Base-by-base conservation (phyloP, 2,888 invertebrate genomes). In the Cryptus armator region DNA sequence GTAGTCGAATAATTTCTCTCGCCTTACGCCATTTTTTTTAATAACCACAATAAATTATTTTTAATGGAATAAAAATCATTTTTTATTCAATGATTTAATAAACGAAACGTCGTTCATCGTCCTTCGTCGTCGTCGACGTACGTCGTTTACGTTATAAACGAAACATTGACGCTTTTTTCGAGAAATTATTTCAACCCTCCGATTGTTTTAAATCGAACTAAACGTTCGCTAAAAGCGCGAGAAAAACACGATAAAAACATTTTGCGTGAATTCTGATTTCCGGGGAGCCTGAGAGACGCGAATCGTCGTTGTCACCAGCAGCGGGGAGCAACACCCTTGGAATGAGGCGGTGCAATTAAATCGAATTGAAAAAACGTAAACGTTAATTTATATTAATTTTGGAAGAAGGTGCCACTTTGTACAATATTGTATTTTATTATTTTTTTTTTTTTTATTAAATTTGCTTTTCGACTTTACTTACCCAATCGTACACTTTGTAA, bases 271-370 rank as follows among this genome's bases (percentile, higher is more conserved):
- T 56, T 83, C 32, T 72, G 56, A n/a, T 66, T 76, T 68, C 62
- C 59, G 67, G 68, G 83, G 81, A 87, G 85, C 86, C 88, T 75
- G 86, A 88, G 81, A 87, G 82, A 87, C 81, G 62, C 48, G 59
- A 53, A 59, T 75, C 32, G 6, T 37, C 67, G 56, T 64, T 53
- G 16, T 77, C 68, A 68, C 79, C 76, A 82, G 72, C 75, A 74
- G 68, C 82, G 76, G 37, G 82, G 59, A 80, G 64, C 62, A 46
- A 56, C 80, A 85, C 44, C 53, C 62, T 53, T 77, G 44, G n/a
- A 37, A 37, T 9, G 24, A 66, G 44, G 48, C 19, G 32, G 51
- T 64, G 19, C 62, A 62, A 62, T 14, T 19, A 29, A 59, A 62
- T 66, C 32, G n/a, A 19, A 53, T 43, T 37, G 2, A 62, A 19